These are phyloP conservation scores for Chionoecetes opilio DNA, from an alignment of 1,140 invertebrate species.

Conservation along the genomic window DNA sequence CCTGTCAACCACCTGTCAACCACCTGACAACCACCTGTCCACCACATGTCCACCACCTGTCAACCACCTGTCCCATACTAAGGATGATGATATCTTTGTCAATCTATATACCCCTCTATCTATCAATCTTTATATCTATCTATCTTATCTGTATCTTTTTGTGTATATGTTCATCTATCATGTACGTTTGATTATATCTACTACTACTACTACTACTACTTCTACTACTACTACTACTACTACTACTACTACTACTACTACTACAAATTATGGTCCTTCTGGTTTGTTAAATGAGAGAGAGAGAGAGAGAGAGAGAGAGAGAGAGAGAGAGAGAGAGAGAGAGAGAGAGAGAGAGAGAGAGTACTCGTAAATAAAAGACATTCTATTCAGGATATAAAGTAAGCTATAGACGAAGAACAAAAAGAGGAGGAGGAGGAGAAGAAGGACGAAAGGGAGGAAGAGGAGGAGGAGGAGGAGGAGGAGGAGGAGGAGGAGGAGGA, in stretches of 20 bases:
- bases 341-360: neutral
- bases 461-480: neutral
- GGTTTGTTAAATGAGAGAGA: no score
- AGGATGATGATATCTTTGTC: no score
- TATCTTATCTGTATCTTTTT: neutral
- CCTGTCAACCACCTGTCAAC: no score
- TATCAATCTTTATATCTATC: neutral
- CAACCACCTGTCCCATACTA: no score
- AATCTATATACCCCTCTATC: neutral
- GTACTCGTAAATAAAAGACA: neutral
- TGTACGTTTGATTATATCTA: neutral
- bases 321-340: neutral
- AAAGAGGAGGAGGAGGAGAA: neutral
- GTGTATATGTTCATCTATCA: neutral
- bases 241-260: constrained; percentile 30
- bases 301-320: neutral
- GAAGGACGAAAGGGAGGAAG: neutral
- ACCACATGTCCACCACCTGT: no score
- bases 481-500: neutral
- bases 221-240: constrained; percentile 29
- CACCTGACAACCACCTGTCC: no score
- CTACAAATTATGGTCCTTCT: no score
- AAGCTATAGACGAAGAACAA: neutral
- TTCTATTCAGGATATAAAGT: no score
- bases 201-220: constrained; percentile 5